Percentiles rank a stretch among this genome's conserved stretches.
Evolutionary conservation across 1,140 invertebrate genomes (phyloP).

Genomic region (Chironomus tepperi): DNA sequence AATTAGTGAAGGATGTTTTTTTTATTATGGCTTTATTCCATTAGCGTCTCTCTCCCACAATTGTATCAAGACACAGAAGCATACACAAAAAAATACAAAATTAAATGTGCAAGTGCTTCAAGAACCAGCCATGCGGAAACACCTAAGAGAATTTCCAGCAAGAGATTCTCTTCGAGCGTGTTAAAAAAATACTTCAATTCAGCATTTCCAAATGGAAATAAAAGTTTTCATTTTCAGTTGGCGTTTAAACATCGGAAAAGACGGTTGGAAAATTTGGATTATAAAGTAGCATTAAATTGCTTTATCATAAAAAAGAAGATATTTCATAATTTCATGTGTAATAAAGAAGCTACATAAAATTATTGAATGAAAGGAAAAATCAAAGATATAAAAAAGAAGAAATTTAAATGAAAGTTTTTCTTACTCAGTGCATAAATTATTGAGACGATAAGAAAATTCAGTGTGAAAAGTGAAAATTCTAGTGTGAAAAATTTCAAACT

Average conservation of each 20-base stretch:
- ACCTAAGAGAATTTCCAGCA: constrained; percentile 12
- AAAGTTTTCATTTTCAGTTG: constrained; percentile 16
- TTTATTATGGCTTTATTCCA: background rate
- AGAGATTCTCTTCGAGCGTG: constrained; percentile 3
- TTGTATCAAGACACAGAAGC: no score
- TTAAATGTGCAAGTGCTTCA: background rate
- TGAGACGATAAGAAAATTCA: background rate
- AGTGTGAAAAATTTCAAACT: background rate
- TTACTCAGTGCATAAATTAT: background rate
- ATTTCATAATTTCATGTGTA: background rate
- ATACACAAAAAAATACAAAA: background rate
- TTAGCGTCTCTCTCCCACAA: background rate
- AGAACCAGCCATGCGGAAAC: background rate
- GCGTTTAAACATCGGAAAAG: constrained; percentile 7
- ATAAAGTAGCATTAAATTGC: background rate
- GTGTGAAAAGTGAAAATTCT: background rate
- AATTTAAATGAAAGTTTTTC: background rate
- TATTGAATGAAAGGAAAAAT: constrained; percentile 3
- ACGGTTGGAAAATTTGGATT: background rate
- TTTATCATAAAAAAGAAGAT: background rate
- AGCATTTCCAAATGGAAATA: constrained; percentile 10
- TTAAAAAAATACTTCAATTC: background rate
- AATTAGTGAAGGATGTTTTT: background rate
- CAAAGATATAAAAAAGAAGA: background rate
- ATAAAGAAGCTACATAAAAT: no score